Evolutionary conservation across 2,113 vertebrate genomes (phyloP).

Genomic region (Picathartes gymnocephalus): DNA sequence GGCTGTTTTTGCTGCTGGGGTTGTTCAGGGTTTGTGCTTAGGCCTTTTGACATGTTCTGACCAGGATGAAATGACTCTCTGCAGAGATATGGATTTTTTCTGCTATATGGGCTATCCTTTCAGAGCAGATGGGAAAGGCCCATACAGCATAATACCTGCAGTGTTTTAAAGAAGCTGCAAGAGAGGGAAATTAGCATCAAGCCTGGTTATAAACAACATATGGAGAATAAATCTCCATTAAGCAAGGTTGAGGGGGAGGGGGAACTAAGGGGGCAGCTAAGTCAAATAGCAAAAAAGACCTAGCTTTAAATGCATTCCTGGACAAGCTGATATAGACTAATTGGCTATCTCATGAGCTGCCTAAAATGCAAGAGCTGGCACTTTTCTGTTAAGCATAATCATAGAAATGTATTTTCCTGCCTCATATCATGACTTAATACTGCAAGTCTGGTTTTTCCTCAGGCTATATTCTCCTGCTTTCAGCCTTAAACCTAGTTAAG

Average conservation of each 20-base stretch:
- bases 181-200: constrained; percentile 4
- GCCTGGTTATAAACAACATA: constrained; percentile 18
- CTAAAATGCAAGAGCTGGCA: neutral
- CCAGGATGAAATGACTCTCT: neutral
- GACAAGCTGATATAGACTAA: neutral
- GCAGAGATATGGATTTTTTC: neutral
- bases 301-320: neutral
- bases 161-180: neutral
- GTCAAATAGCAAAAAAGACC: neutral
- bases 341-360: neutral
- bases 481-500: neutral
- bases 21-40: neutral
- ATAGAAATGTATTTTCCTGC: neutral
- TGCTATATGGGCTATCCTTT: neutral
- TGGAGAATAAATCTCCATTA: constrained; percentile 45
- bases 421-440: neutral
- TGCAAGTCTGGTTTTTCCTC: neutral
- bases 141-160: neutral
- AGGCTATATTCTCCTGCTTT: neutral
- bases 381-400: neutral
- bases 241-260: neutral
- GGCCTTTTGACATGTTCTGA: neutral
- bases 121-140: neutral
- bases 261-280: neutral
- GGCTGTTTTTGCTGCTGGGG: neutral